Percentiles rank a stretch among this genome's conserved stretches.
Evolutionary conservation across 2,113 vertebrate genomes (phyloP).

Genomic region (Miniopterus natalensis): DNA sequence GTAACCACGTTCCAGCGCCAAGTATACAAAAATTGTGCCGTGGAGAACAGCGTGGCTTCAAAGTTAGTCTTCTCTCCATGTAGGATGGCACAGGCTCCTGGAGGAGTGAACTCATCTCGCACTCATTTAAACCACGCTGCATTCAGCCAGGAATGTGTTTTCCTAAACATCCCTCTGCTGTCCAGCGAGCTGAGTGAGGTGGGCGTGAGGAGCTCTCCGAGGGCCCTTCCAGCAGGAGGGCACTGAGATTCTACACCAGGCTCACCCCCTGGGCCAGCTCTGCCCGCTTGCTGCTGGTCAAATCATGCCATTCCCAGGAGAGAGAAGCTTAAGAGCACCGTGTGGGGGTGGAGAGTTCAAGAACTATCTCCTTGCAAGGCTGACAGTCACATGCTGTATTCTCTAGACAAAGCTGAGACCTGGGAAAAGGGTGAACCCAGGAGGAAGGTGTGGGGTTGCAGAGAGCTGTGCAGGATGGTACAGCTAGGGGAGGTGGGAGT

Average conservation of each 20-base stretch:
- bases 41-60: conserved; percentile 77
- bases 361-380: conserved; percentile 44
- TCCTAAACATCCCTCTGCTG: conserved; percentile 69
- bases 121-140: conserved; percentile 76
- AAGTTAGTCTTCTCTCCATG: conserved; percentile 80
- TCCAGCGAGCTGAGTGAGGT: conserved; percentile 66
- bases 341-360: conserved; percentile 36
- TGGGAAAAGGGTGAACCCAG: not conserved
- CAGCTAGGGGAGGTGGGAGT: not conserved
- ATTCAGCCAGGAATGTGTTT: conserved; percentile 75
- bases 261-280: conserved; percentile 57
- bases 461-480: conserved; percentile 59
- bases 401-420: conserved; percentile 22
- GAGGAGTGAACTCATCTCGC: conserved; percentile 75
- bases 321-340: conserved; percentile 38
- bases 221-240: conserved; percentile 62
- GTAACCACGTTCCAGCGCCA: conserved; percentile 75
- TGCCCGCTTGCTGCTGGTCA: conserved; percentile 54
- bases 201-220: conserved; percentile 53
- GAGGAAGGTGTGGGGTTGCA: conserved; percentile 68
- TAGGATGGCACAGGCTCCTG: conserved; percentile 66
- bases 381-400: conserved; percentile 42
- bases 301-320: conserved; percentile 34
- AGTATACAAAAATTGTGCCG: conserved; percentile 59
- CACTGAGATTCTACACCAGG: conserved; percentile 50